phyloP scores from a whole-genome alignment of 92 coral and sea anemone species.

The Porites rus region DNA sequence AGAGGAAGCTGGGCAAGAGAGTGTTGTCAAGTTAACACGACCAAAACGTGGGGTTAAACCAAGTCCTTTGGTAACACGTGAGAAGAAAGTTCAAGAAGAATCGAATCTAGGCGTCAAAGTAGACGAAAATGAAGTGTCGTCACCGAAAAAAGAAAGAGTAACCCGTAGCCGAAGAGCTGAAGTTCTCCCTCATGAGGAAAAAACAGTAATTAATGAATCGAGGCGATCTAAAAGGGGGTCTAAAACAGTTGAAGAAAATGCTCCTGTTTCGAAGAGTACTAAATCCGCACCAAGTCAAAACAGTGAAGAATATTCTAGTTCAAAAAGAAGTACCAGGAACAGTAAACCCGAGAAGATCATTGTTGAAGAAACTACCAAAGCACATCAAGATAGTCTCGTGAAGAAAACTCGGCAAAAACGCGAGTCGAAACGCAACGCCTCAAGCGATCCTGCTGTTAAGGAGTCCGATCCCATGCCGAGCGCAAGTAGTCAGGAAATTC shows the following conservation, averaged over 20 bases:
- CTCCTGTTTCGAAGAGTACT: neutral
- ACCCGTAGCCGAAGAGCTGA: too few relatives aligned
- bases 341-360: neutral
- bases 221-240: too few relatives aligned
- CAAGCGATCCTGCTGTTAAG: neutral
- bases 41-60: neutral
- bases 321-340: conserved; percentile 1
- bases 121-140: too few relatives aligned
- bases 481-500: too few relatives aligned
- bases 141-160: too few relatives aligned
- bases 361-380: neutral
- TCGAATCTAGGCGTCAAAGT: neutral
- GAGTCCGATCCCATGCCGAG: too few relatives aligned
- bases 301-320: neutral
- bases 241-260: too few relatives aligned
- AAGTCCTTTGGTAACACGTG: neutral
- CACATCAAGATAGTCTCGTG: neutral
- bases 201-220: too few relatives aligned
- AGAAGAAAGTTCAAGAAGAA: neutral
- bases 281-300: neutral
- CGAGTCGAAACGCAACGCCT: neutral
- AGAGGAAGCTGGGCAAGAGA: neutral
- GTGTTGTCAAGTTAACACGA: neutral
- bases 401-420: neutral
- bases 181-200: too few relatives aligned